phyloP scores from a whole-genome alignment of 2,113 vertebrate genomes.

The Ochotona curzoniae region DNA sequence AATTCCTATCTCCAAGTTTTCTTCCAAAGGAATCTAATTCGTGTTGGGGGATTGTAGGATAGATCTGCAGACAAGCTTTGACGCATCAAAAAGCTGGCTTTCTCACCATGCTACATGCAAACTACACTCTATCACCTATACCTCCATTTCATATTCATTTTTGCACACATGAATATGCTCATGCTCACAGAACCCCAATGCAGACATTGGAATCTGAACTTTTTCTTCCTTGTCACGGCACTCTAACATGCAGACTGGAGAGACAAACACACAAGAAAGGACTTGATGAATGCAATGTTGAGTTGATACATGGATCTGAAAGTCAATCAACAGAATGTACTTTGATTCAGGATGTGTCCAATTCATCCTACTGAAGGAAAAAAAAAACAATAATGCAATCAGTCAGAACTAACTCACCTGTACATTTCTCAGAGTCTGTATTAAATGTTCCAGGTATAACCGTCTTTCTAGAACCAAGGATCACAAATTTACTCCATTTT shows the following conservation, averaged over 20 bases:
- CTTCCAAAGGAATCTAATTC: neutral
- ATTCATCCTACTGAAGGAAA: neutral
- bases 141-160: neutral
- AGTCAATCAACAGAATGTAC: neutral
- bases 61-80: neutral
- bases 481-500: neutral
- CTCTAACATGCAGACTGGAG: neutral
- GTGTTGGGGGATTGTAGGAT: neutral
- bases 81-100: neutral
- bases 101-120: neutral
- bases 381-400: neutral
- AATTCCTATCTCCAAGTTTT: neutral
- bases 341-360: neutral
- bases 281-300: neutral
- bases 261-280: neutral
- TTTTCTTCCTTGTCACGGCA: neutral
- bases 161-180: neutral
- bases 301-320: neutral
- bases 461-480: neutral
- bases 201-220: neutral
- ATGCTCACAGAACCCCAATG: neutral
- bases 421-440: neutral
- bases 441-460: neutral
- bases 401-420: neutral
- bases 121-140: neutral